Evolutionary conservation across 2,888 invertebrate genomes (phyloP).

Genomic region (Microctonus brassicae): DNA sequence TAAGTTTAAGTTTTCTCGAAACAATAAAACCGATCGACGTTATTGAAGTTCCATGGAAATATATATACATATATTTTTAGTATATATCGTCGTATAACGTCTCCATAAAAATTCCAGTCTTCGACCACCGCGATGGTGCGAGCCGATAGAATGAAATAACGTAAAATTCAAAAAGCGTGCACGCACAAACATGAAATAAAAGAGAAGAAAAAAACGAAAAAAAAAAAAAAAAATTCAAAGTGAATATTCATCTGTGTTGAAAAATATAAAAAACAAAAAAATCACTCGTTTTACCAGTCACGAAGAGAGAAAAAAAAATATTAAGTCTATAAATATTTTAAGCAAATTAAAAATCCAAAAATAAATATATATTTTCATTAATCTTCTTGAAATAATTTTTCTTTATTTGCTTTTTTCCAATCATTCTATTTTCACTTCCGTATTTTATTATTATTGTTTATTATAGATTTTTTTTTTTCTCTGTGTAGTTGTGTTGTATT

Average conservation of each 20-base stretch:
- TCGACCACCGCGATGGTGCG: conserved; percentile 47
- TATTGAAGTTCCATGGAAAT: conserved; percentile 5
- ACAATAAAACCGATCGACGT: conserved; percentile 19
- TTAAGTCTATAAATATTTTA: not conserved
- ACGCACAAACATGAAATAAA: not conserved
- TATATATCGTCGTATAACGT: conserved; percentile 53
- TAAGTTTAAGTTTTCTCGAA: not conserved
- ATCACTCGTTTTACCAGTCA: conserved; percentile 15
- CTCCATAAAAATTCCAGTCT: conserved; percentile 62
- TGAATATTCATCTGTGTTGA: not conserved
- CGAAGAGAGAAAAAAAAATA: conserved; percentile 9
- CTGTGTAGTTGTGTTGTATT: conserved; percentile 8
- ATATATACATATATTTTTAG: not conserved
- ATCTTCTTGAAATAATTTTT: not conserved
- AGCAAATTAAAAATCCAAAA: conserved; percentile 4
- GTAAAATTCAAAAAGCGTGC: not conserved
- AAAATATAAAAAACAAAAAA: not conserved
- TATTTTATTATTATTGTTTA: conserved; percentile 1
- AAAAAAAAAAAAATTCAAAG: not conserved
- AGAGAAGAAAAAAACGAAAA: not conserved
- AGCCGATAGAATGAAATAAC: conserved; percentile 14
- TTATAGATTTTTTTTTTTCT: no score
- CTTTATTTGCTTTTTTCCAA: not conserved
- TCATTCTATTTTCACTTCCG: not conserved
- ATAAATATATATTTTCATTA: conserved; percentile 58